These are phyloP conservation scores for Bradypodion ventrale DNA, from an alignment of 2,797 vertebrate species.

Conservation along the genomic window DNA sequence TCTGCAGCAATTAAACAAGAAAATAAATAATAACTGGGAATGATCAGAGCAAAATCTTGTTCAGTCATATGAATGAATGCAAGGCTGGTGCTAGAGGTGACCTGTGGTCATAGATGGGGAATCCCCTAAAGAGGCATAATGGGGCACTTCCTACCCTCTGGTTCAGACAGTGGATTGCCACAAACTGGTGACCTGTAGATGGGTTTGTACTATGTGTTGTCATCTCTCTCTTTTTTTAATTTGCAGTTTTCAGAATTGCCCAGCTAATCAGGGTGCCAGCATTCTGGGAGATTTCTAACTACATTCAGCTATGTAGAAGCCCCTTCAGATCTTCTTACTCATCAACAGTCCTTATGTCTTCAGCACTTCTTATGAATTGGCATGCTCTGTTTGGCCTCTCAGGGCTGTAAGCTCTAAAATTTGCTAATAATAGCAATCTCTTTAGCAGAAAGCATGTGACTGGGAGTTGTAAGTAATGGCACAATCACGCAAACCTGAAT, in stretches of 20 bases:
- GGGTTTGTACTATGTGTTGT: too few relatives aligned
- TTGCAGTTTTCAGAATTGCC: too few relatives aligned
- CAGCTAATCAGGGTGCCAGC: background rate
- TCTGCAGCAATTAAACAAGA: background rate
- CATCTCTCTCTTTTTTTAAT: too few relatives aligned
- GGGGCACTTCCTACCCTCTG: too few relatives aligned
- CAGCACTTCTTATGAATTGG: conserved; percentile 45
- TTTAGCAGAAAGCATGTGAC: conserved; percentile 49
- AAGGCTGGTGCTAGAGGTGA: too few relatives aligned
- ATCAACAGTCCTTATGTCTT: conserved; percentile 25
- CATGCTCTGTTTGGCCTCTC: conserved; percentile 51
- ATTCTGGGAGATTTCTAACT: background rate
- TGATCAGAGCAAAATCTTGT: background rate
- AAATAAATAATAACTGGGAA: background rate
- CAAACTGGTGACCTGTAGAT: too few relatives aligned
- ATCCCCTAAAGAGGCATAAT: too few relatives aligned
- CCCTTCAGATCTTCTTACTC: background rate
- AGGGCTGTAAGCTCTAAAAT: conserved; percentile 37
- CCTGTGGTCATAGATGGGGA: too few relatives aligned
- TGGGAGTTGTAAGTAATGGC: conserved; percentile 61
- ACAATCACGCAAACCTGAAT: conserved; percentile 52
- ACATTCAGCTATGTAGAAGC: background rate
- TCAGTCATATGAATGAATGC: background rate
- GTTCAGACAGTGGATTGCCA: too few relatives aligned
- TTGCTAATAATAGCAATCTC: conserved; percentile 48